Evolutionary conservation across 2,797 vertebrate species (phyloP).

Genomic region (Sebastiscus albofasciatus): DNA sequence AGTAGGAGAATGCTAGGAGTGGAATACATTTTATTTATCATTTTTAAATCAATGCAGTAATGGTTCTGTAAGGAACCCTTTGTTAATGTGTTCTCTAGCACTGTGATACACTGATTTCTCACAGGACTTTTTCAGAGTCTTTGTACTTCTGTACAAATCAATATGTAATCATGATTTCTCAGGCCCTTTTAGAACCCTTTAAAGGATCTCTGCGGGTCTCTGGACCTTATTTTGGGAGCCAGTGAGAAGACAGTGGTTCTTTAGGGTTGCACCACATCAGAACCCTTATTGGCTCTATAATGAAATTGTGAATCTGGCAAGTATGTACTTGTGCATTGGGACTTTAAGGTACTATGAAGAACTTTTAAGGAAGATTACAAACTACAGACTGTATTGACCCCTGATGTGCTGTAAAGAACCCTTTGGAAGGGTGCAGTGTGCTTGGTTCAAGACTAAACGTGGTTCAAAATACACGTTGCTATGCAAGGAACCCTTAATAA

Average conservation of each 20-base stretch:
- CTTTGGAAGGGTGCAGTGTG: no score
- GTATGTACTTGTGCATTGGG: not conserved
- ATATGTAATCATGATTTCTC: not conserved
- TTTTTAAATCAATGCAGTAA: no score
- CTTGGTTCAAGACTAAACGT: no score
- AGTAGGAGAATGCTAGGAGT: no score
- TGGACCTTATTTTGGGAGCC: not conserved
- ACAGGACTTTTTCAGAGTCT: no score
- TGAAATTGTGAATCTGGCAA: no score
- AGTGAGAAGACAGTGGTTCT: not conserved
- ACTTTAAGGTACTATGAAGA: not conserved
- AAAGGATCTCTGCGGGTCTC: not conserved
- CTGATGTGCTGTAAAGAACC: not conserved
- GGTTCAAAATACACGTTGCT: no score
- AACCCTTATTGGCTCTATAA: no score
- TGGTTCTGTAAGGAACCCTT: not conserved
- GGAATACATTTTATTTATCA: no score
- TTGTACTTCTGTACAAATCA: not conserved
- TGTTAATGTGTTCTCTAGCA: not conserved
- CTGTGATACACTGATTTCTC: no score
- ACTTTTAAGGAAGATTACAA: not conserved
- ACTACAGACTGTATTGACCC: not conserved
- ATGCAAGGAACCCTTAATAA: no score
- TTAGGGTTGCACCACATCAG: no score
- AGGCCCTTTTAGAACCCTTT: not conserved